Base-by-base conservation (phyloP, 2,888 invertebrate genomes). In the Parnassius smintheus region DNA sequence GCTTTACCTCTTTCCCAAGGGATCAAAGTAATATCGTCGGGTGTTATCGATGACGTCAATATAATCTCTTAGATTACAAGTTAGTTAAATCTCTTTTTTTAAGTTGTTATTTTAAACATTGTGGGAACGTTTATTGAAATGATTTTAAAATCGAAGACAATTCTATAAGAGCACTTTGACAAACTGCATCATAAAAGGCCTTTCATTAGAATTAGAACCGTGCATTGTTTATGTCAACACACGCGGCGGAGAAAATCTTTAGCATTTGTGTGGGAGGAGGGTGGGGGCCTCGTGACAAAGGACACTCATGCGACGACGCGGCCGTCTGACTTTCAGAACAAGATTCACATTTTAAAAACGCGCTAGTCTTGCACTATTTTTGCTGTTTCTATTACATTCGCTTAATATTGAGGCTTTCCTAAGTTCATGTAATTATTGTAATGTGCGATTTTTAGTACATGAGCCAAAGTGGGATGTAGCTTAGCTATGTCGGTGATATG, bases 231-330 rank as follows among this genome's bases (percentile, higher is more conserved):
- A 64, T 56, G 59, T 53, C 41, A 45, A 67, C 65, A 61, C 59
- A 66, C 58, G 68, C 66, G 65, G 62, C 56, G 48, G 62, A 18
- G 79, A 74, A 77, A 76, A 65, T 68, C 75, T 75, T 74, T 76
- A 75, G 76, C 81, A 80, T 83, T 85, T 82, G 83, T 80, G 80
- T 72, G 75, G 70, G 68, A 71, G 73, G 62, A 64, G 74, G 74
- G 65, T 69, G 81, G 75, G 72, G 68, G 76, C 70, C 69, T 66
- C 59, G 58, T 85, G 87, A 87, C 88, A 88, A 88, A 88, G 87
- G 72, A 83, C 86, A 74, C 88, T 88, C 73, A 72, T 75, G 78
- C 71, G 76, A 73, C 74, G 74, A 66, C 70, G 65, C 68, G 62
- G 69, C 67, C 72, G 66, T 64, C 67, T 54, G 25, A 50, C 62